A percentile compares a stretch with the other conserved stretches of the same genome.
These are phyloP conservation scores for Galbula dea DNA, from an alignment of 2,113 vertebrate genomes.

Conservation along the genomic window DNA sequence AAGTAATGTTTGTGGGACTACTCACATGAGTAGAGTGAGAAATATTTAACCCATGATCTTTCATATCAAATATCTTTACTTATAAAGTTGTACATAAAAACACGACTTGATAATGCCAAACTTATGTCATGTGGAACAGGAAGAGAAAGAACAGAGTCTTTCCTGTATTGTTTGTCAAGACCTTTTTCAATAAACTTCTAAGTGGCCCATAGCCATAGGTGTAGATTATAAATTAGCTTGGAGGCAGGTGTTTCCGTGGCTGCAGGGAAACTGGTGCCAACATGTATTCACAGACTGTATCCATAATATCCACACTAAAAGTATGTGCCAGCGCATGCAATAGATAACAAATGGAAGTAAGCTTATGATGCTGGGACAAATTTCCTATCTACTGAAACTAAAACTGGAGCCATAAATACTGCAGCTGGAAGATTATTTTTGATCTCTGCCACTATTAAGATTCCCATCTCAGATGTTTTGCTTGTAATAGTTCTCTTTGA, in stretches of 20 bases:
- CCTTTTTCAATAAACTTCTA: constrained; percentile 42
- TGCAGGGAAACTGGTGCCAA: constrained; percentile 45
- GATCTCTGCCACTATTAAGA: constrained; percentile 43
- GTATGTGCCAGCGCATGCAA: constrained; percentile 33
- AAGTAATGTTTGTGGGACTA: constrained; percentile 1
- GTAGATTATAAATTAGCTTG: constrained; percentile 67
- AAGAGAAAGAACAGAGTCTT: constrained; percentile 65
- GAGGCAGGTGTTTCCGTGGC: constrained; percentile 70
- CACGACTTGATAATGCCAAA: constrained; percentile 64
- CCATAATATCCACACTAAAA: constrained; percentile 25
- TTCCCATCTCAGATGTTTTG: constrained; percentile 35
- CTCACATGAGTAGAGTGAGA: constrained; percentile 7
- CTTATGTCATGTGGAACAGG: constrained; percentile 59
- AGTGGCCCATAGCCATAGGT: constrained; percentile 57
- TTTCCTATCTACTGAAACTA: constrained; percentile 49
- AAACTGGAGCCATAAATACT: constrained; percentile 58
- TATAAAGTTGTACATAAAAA: constrained; percentile 62
- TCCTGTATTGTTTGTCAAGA: constrained; percentile 52
- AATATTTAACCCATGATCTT: constrained; percentile 54
- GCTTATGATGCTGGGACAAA: constrained; percentile 48
- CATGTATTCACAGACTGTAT: not conserved
- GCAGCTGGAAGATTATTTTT: constrained; percentile 66
- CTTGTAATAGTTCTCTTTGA: constrained; percentile 22
- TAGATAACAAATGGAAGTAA: constrained; percentile 55
- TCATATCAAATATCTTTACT: constrained; percentile 62